A percentile compares a stretch with the other conserved stretches of the same genome.
phyloP scores from a whole-genome alignment of 2,113 vertebrate species.

The Stigmatopora argus region DNA sequence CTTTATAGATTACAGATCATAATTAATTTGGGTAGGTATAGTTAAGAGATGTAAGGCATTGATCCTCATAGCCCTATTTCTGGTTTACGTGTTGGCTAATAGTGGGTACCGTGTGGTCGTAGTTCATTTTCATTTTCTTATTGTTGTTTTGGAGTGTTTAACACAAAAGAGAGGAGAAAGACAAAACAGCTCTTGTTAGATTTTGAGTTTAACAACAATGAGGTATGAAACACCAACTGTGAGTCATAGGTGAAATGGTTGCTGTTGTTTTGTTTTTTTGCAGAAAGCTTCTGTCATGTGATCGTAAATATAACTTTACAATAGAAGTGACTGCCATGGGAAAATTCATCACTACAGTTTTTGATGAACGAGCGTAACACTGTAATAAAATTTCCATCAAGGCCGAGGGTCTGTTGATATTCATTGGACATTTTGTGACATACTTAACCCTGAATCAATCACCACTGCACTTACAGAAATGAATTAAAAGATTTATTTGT shows the following conservation, averaged over 20 bases:
- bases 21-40: too few species aligned
- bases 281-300: conserved; percentile 45
- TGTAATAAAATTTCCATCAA: conserved; percentile 41
- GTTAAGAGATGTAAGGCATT: too few species aligned
- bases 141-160: background rate
- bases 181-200: background rate
- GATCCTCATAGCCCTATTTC: too few species aligned
- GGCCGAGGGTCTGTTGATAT: conserved; percentile 27
- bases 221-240: background rate
- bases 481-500: conserved; percentile 49
- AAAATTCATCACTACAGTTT: conserved; percentile 29
- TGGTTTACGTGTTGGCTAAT: too few species aligned
- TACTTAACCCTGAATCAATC: conserved; percentile 49
- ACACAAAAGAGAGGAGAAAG: background rate
- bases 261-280: conserved; percentile 26
- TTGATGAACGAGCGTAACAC: conserved; percentile 45
- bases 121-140: too few species aligned
- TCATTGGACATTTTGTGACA: conserved; percentile 51
- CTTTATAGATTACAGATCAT: too few species aligned
- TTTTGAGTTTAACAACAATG: background rate
- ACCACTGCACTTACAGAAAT: conserved; percentile 54
- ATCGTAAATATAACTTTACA: conserved; percentile 51
- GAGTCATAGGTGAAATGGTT: conserved; percentile 36
- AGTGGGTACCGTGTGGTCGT: too few species aligned
- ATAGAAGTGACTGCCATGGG: conserved; percentile 30